These are phyloP conservation scores for Drosophila borealis DNA, from an alignment of 2,888 invertebrate species.

Conservation along the genomic window DNA sequence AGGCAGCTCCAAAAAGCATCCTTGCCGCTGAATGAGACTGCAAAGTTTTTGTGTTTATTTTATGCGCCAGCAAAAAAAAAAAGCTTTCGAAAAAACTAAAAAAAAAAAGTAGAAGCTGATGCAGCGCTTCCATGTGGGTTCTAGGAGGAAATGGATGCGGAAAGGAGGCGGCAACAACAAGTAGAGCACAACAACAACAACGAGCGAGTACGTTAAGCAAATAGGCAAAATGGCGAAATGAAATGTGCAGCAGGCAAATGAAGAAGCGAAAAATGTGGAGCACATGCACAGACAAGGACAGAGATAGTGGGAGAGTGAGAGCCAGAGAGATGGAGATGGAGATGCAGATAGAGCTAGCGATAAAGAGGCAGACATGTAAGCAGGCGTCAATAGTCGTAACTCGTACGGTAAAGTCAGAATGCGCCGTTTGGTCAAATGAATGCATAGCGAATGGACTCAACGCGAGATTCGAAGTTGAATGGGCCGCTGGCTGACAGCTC, in stretches of 20 bases:
- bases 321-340: conserved; percentile 13
- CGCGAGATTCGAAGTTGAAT: conserved; percentile 43
- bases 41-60: conserved; percentile 74
- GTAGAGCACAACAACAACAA: conserved; percentile 43
- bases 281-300: conserved; percentile 41
- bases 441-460: conserved; percentile 29
- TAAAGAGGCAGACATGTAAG: conserved; percentile 30
- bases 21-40: conserved; percentile 63
- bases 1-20: conserved; percentile 16
- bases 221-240: conserved; percentile 65
- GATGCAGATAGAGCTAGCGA: conserved; percentile 19
- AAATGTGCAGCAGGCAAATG: conserved; percentile 69
- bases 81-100: conserved; percentile 36
- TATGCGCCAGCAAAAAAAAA: conserved; percentile 45
- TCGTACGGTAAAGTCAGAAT: conserved; percentile 56
- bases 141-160: conserved; percentile 1
- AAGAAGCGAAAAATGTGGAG: conserved; percentile 67
- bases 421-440: conserved; percentile 52
- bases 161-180: conserved; percentile 29
- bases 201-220: conserved; percentile 66
- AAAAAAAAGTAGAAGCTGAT: conserved; percentile 23
- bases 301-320: conserved; percentile 10
- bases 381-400: conserved; percentile 50
- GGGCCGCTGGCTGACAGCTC: conserved; percentile 21
- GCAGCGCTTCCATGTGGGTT: conserved; percentile 50